phyloP scores from a whole-genome alignment of 2,797 vertebrate species.

The Argya squamiceps region DNA sequence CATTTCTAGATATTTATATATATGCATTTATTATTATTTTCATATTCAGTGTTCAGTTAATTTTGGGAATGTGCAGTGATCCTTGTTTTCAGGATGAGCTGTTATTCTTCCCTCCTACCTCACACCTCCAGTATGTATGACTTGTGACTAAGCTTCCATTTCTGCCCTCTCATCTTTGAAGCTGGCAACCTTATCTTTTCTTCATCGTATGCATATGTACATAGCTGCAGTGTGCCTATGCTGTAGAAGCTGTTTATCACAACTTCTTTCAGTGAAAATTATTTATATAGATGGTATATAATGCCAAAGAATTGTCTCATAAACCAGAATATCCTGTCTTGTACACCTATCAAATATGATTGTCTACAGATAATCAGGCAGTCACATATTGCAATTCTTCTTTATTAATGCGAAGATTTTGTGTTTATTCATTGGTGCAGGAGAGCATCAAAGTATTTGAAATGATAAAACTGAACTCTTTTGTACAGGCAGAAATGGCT shows the following conservation, averaged over 20 bases:
- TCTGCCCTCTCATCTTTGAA: conserved; percentile 48
- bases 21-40: not conserved
- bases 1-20: not conserved
- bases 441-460: not conserved
- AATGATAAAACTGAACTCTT: not conserved
- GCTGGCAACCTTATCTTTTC: conserved; percentile 5
- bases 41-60: not conserved
- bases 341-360: not conserved
- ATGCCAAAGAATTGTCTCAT: not conserved
- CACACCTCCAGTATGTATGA: conserved; percentile 57
- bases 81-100: conserved; percentile 55
- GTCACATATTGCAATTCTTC: not conserved
- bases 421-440: not conserved
- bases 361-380: not conserved
- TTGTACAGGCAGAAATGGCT: not conserved
- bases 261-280: not conserved
- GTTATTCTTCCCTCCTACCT: conserved; percentile 59
- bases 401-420: not conserved
- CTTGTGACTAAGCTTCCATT: conserved; percentile 66
- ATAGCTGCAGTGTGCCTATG: not conserved
- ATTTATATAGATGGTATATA: not conserved
- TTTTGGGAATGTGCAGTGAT: not conserved
- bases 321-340: not conserved
- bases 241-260: not conserved
- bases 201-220: not conserved